Evolutionary conservation across 2,797 vertebrate genomes (phyloP).

Genomic region (Enteromius unitaeniatus): DNA sequence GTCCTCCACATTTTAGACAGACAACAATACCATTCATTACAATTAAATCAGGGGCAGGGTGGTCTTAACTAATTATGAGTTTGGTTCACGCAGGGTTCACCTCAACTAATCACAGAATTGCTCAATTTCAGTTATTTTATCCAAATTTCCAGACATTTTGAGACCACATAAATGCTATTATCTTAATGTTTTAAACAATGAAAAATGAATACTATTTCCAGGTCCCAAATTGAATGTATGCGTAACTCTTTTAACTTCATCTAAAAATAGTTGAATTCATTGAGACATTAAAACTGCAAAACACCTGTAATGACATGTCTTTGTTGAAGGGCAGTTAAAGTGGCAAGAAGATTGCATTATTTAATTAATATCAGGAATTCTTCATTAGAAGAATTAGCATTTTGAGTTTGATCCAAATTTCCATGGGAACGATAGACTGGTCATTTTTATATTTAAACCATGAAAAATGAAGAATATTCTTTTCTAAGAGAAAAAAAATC

Average conservation of each 20-base stretch:
- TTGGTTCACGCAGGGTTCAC: background rate
- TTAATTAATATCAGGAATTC: background rate
- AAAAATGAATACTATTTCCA: background rate
- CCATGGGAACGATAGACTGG: background rate
- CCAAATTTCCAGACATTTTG: background rate
- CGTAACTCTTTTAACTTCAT: background rate
- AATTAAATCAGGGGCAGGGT: constrained; percentile 7
- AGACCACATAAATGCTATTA: background rate
- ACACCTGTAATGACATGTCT: background rate
- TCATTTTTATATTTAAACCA: background rate
- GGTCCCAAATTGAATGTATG: background rate
- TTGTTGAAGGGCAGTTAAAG: background rate
- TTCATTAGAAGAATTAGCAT: background rate
- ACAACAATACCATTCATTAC: constrained; percentile 14
- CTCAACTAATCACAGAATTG: constrained; percentile 1
- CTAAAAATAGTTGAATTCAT: background rate
- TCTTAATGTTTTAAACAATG: background rate
- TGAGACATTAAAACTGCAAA: background rate
- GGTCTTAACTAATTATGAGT: background rate
- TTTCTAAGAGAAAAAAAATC: background rate
- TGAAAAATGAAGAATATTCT: background rate
- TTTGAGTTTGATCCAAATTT: background rate
- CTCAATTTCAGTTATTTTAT: background rate
- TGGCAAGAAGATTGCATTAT: background rate
- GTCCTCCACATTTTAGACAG: constrained; percentile 20